Percentiles rank a stretch among this genome's conserved stretches.
These are phyloP conservation scores for Apamea sordens DNA, from an alignment of 2,888 invertebrate species.

Conservation along the genomic window DNA sequence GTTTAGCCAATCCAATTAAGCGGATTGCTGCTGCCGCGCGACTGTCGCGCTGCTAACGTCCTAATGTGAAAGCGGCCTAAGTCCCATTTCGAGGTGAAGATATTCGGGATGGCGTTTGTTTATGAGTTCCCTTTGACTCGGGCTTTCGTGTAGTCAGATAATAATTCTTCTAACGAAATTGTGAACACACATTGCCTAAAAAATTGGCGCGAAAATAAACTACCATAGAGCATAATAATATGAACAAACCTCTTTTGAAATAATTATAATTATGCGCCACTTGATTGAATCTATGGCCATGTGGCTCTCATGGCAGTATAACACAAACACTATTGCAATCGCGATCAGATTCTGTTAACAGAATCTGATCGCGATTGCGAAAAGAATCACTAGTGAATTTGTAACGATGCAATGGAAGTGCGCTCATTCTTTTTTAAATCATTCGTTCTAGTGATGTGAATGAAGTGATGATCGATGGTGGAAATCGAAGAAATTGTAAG, in stretches of 20 bases:
- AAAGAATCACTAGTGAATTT: slow-evolving; percentile 26
- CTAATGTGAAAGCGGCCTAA: too few relatives aligned
- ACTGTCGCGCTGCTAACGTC: too few relatives aligned
- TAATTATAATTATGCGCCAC: slow-evolving; percentile 28
- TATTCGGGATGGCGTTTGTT: not conserved
- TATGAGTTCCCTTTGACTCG: not conserved
- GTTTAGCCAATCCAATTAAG: too few relatives aligned
- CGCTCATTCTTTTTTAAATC: slow-evolving; percentile 11
- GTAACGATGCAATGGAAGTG: slow-evolving; percentile 13
- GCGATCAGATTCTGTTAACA: slow-evolving; percentile 44
- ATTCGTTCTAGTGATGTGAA: slow-evolving; percentile 18
- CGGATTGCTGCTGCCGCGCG: too few relatives aligned
- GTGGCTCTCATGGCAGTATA: slow-evolving; percentile 38
- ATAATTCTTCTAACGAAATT: not conserved
- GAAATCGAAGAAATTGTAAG: not conserved
- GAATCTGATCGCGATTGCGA: too few relatives aligned
- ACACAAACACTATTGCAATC: slow-evolving; percentile 38
- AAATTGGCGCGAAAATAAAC: not conserved
- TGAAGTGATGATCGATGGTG: not conserved
- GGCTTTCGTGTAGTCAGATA: not conserved
- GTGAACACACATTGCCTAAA: not conserved
- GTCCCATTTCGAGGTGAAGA: not conserved
- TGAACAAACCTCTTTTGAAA: slow-evolving; percentile 32
- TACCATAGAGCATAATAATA: slow-evolving; percentile 10
- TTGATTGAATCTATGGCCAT: slow-evolving; percentile 31